Base-by-base conservation (phyloP, 2,113 vertebrate genomes). In the Octodon degus region DNA sequence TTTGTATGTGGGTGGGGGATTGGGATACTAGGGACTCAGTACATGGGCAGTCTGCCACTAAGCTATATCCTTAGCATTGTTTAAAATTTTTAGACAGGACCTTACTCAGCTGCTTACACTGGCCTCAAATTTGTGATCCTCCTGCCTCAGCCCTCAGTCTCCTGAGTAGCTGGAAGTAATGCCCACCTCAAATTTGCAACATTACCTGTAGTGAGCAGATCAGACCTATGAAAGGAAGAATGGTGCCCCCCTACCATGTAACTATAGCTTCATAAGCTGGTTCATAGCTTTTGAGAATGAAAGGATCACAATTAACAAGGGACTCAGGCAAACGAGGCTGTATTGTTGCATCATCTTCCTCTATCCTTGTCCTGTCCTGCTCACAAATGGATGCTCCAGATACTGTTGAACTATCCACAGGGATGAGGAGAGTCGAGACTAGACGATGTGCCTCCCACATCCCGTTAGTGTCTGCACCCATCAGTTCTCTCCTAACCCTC, bases 151-250 rank as follows among this genome's bases (percentile, higher is more conserved):
- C 77, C 77, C 27, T 80, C 47, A 53, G 30, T 47, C 47, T 53
- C 77, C 47, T 53, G 7, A 79, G 30, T 79, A 53, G 13, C 47
- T 53, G 30, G 47, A 9, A 53, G 3, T 80, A 32, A 80, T 20
- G 30, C 16, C 76, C 22, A 34, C 27, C 30, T 53, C 7, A 83
- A 34, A 74, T 83, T 40, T 87, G 43, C 58, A 90, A 25, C 16
- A 62, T 91, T 84, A 89, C 92, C 76, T 67, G 7, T 37, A 84
- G 10, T 87, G n/a, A 90, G 63, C 60, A 82, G 30, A 89, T 25
- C 67, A 88, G 34, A 80, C 50, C 83, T 34, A 7, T 50, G n/a
- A 96, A 91, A 96, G 89, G 40, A 95, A 82, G 55, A 86, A 34
- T 55, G 86, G 30, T 37, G 32, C 50, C 60, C 17, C 34, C 20